Evolutionary conservation across 2,797 vertebrate genomes (phyloP).

Genomic region (Acestrorhynchus altus): DNA sequence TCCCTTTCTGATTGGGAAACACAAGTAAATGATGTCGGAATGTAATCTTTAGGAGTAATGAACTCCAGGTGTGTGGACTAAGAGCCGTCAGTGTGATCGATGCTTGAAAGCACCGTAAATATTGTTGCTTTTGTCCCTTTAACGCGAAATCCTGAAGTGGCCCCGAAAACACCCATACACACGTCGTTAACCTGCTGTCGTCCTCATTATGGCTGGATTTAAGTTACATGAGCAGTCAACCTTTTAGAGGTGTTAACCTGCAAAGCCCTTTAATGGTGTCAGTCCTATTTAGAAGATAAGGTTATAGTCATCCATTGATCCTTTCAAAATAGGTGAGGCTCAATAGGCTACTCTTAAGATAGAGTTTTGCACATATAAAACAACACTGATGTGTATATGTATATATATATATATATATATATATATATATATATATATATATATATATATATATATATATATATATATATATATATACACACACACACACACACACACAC

Average conservation of each 20-base stretch:
- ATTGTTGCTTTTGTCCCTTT: conserved; percentile 72
- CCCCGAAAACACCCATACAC: conserved; percentile 73
- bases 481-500: no score
- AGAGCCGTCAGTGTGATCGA: conserved; percentile 80
- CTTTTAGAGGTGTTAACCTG: conserved; percentile 74
- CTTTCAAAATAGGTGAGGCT: conserved; percentile 52
- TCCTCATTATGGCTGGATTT: conserved; percentile 80
- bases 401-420: no score
- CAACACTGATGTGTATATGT: no score
- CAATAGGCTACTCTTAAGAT: not conserved
- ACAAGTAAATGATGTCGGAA: conserved; percentile 64
- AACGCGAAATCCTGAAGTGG: conserved; percentile 59
- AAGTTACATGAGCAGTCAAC: conserved; percentile 71
- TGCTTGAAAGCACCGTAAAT: conserved; percentile 79
- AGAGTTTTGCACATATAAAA: not conserved
- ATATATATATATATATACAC: no score
- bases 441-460: no score
- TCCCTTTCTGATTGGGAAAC: conserved; percentile 53
- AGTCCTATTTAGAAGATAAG: conserved; percentile 62
- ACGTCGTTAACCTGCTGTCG: conserved; percentile 76
- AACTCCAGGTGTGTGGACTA: conserved; percentile 75
- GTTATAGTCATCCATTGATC: conserved; percentile 64
- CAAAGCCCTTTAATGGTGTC: conserved; percentile 73
- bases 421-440: no score
- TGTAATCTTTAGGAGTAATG: conserved; percentile 78